Percentiles rank a stretch among this genome's conserved stretches.
Evolutionary conservation across 2,113 vertebrate species (phyloP).

Genomic region (Argyrosomus japonicus): DNA sequence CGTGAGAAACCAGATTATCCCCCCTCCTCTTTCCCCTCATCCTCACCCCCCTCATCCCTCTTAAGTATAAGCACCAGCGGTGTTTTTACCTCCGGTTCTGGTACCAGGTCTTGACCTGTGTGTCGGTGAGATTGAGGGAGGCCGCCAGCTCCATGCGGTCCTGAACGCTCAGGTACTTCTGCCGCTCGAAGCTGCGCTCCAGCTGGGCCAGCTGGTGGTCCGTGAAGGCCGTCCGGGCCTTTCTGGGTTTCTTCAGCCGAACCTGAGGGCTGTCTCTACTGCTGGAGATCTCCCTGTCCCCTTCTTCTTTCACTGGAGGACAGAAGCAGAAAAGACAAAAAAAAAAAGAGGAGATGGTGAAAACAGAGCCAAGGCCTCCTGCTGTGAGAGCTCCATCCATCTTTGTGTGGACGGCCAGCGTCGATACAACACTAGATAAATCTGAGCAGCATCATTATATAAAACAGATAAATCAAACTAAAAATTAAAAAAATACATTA

Average conservation of each 20-base stretch:
- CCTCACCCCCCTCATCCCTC: background rate
- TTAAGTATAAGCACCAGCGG: background rate
- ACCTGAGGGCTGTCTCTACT: conserved; percentile 96
- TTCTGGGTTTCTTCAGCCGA: conserved; percentile 96
- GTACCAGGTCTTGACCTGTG: conserved; percentile 99
- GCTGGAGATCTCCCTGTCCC: conserved; percentile 97
- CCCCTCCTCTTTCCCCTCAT: too few relatives aligned
- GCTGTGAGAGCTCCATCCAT: background rate
- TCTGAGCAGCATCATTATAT: conserved; percentile 12
- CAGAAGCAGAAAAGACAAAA: background rate
- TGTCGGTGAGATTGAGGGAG: conserved; percentile 98
- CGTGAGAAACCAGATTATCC: conserved; percentile 43
- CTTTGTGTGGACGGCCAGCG: background rate
- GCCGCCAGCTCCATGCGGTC: conserved; percentile 99
- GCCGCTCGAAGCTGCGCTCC: conserved; percentile 97
- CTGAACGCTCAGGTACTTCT: conserved; percentile 98
- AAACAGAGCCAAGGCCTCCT: conserved; percentile 1
- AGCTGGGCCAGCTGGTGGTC: conserved; percentile 98
- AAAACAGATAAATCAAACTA: background rate
- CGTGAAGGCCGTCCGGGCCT: conserved; percentile 98
- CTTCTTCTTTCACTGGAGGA: conserved; percentile 95
- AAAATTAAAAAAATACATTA: background rate
- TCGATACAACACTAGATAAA: background rate
- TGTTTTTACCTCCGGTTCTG: conserved; percentile 95
- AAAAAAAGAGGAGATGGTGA: background rate